Conservation (phyloP, 2,113 vertebrate genomes). For the Passer montanus region DNA sequence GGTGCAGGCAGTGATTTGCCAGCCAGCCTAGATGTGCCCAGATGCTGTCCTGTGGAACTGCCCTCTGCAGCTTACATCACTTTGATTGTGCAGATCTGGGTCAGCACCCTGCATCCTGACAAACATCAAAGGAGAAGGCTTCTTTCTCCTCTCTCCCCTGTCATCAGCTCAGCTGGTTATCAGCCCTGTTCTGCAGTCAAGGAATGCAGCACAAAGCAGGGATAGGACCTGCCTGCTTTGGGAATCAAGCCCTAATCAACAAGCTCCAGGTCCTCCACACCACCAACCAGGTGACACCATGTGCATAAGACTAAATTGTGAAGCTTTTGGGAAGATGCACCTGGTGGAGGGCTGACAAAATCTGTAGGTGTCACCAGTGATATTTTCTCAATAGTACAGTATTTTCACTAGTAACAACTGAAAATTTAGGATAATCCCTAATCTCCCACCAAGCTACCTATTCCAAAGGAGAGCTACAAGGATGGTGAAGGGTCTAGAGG, state of each 20-base stretch:
- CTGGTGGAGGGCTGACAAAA: not conserved
- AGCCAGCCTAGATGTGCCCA: not conserved
- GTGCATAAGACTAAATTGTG: fast-evolving
- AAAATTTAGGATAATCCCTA: not conserved
- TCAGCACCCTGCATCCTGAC: constrained; percentile 38
- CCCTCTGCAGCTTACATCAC: not conserved
- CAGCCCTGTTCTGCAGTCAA: fast-evolving
- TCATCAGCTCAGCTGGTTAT: not conserved
- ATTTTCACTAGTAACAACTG: not conserved
- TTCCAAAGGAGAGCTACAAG: not conserved
- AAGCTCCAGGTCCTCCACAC: not conserved
- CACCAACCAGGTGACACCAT: fast-evolving
- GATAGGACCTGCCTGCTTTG: not conserved
- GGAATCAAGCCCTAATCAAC: not conserved
- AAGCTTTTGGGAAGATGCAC: not conserved
- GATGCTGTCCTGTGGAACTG: not conserved
- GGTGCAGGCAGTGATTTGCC: not conserved
- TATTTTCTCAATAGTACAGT: not conserved
- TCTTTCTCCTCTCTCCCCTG: not conserved
- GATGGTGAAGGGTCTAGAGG: not conserved
- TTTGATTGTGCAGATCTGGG: constrained; percentile 30
- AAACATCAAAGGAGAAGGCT: not conserved
- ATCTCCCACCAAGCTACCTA: not conserved
- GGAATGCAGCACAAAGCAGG: not conserved
- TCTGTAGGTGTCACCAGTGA: not conserved